Evolutionary conservation across 2,888 invertebrate species (phyloP).

Genomic region (Hypomecis punctinalis): DNA sequence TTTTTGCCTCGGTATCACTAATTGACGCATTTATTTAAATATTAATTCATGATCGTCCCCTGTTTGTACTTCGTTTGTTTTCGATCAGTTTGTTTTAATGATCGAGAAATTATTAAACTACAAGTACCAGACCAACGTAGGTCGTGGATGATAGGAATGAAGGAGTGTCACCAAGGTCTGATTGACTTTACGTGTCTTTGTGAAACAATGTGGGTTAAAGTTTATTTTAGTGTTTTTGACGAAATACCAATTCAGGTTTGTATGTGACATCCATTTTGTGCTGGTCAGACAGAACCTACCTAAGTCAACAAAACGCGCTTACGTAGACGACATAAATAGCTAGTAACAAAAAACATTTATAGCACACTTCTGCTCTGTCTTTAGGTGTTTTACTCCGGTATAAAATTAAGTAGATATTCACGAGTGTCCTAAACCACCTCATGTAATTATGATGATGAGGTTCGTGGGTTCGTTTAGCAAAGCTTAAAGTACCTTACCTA

Average conservation of each 20-base stretch:
- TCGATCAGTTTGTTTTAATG: conserved; percentile 24
- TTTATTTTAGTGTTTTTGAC: neutral
- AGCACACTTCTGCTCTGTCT: too few relatives aligned
- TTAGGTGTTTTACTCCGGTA: too few relatives aligned
- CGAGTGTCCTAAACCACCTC: too few relatives aligned
- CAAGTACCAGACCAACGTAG: neutral
- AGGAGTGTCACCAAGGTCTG: neutral
- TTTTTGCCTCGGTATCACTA: conserved; percentile 34
- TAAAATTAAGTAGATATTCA: too few relatives aligned
- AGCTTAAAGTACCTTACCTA: too few relatives aligned
- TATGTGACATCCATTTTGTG: neutral
- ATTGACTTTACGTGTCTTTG: neutral
- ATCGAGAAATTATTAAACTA: conserved; percentile 6
- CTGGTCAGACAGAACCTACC: neutral
- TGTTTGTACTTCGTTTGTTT: conserved; percentile 32
- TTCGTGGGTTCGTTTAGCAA: too few relatives aligned
- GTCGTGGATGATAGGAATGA: neutral
- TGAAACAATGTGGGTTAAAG: neutral
- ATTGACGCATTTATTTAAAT: conserved; percentile 33
- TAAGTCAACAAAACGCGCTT: too few relatives aligned
- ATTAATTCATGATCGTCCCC: conserved; percentile 32
- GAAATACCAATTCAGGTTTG: neutral
- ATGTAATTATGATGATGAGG: too few relatives aligned
- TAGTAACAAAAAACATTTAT: too few relatives aligned
- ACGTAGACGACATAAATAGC: too few relatives aligned